Base-by-base conservation (phyloP, 2,888 invertebrate genomes). In the Oscheius sp. region DNA sequence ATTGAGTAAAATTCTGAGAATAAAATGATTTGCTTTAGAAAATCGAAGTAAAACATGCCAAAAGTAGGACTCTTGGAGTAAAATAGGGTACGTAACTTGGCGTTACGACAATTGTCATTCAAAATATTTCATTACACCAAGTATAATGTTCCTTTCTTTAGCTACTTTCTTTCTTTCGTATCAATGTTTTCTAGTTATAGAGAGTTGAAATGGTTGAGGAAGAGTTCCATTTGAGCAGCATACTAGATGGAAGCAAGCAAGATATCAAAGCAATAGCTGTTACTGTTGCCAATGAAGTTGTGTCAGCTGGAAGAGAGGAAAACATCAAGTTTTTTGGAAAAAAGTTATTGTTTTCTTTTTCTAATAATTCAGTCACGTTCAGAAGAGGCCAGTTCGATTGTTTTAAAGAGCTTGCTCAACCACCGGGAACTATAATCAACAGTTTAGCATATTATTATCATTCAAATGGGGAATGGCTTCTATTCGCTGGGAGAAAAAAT, bases 251-350 rank as follows among this genome's bases (percentile, higher is more conserved):
- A 5, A 77, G 77, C 65, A 69, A 69, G 5, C 50, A 68, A 1
- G 81, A 81, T 57, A 71, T 70, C 1, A 76, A 76, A 57, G 58
- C 67, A 3, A 34, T 80, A 10, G 63, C 63, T n/a, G 53, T 74
- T 17, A 79, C 74, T 3, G 39, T 67, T 4, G 20, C 63, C 20
- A 79, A 79, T 10, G 58, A 65, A 17, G 31, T 82, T 20, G 75
- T 81, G 10, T 72, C 75, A 29, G 82, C 78, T 3, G 78, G 82
- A 25, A 58, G 82, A n/a, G 82, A 83, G 39, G 82, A 81, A 27
- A 69, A 67, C 10, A 69, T 82, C 10, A 70, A 70, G 20, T 70
- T 80, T 58, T 83, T 81, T 81, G 66, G 52, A 3, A 71, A 72
- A 55, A 70, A 68, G 78, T 78, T 8, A 17, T 25, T 65, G 33